Conservation (phyloP, 2,113 vertebrate species). For the Gracilinanus agilis region DNA sequence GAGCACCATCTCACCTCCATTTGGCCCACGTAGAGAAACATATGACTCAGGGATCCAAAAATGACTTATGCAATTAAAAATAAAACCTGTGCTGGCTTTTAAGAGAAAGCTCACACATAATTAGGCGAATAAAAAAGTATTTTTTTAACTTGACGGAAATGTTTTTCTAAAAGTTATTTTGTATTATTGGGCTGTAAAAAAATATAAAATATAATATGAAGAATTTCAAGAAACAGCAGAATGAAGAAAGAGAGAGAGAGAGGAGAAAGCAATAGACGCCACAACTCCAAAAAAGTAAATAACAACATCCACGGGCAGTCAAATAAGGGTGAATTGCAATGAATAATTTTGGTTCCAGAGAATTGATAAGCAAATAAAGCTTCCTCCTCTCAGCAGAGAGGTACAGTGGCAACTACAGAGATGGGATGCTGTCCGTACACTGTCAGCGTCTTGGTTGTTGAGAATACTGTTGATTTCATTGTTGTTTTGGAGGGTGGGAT, state of each 20-base stretch:
- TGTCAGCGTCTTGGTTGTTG: neutral
- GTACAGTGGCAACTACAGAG: neutral
- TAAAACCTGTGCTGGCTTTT: neutral
- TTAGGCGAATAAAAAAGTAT: neutral
- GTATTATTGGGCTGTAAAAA: neutral
- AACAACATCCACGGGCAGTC: neutral
- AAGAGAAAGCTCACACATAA: neutral
- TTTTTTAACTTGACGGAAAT: neutral
- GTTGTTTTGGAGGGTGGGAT: neutral
- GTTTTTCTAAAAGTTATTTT: neutral
- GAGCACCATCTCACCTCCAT: neutral
- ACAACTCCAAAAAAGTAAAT: neutral
- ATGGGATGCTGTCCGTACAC: neutral
- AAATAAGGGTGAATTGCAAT: neutral
- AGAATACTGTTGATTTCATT: neutral
- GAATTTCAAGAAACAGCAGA: neutral
- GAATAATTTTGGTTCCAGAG: neutral
- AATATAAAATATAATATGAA: neutral
- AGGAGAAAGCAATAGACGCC: neutral
- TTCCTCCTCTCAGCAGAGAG: neutral
- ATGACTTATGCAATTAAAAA: conserved; percentile 2
- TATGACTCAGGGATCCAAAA: neutral
- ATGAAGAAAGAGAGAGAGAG: neutral
- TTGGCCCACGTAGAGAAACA: neutral
- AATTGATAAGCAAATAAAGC: neutral